Conservation (phyloP, 2,888 invertebrate species). For the Apotomis capreana region DNA sequence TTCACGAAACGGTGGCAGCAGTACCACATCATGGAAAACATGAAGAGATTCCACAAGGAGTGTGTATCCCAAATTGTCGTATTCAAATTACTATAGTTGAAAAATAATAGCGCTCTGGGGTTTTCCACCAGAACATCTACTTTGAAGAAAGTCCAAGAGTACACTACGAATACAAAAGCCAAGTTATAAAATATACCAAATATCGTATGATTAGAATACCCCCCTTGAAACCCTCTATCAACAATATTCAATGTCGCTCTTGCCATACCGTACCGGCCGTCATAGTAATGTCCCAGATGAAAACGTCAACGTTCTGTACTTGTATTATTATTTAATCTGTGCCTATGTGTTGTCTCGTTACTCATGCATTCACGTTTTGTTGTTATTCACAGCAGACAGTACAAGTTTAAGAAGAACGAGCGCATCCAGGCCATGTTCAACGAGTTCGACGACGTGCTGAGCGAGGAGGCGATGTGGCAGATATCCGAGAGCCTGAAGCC, state of each 20-base stretch:
- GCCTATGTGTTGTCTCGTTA: background rate
- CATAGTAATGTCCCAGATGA: too few relatives aligned
- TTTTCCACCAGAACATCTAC: too few relatives aligned
- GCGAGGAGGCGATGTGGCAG: constrained; percentile 99
- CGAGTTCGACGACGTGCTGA: constrained; percentile 97
- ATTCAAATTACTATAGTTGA: constrained; percentile 24
- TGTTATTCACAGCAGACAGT: constrained; percentile 85
- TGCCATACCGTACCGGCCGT: too few relatives aligned
- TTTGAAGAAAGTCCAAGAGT: too few relatives aligned
- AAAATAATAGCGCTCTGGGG: too few relatives aligned
- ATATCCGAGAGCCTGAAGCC: constrained; percentile 98
- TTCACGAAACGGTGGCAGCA: constrained; percentile 99
- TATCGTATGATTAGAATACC: too few relatives aligned
- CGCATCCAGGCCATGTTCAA: constrained; percentile 97
- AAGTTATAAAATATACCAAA: too few relatives aligned
- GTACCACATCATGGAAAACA: constrained; percentile 98
- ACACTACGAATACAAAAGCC: too few relatives aligned
- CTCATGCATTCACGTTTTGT: constrained; percentile 2
- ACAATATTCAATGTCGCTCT: too few relatives aligned
- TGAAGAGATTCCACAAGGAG: constrained; percentile 99
- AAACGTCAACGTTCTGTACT: too few relatives aligned
- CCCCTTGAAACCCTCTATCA: too few relatives aligned
- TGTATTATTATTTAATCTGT: too few relatives aligned
- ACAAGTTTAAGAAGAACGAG: constrained; percentile 96
- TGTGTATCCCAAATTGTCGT: constrained; percentile 71